Percentiles rank a stretch among this genome's conserved stretches.
Evolutionary conservation across 2,113 vertebrate genomes (phyloP).

Genomic region (Phodopus roborovskii): DNA sequence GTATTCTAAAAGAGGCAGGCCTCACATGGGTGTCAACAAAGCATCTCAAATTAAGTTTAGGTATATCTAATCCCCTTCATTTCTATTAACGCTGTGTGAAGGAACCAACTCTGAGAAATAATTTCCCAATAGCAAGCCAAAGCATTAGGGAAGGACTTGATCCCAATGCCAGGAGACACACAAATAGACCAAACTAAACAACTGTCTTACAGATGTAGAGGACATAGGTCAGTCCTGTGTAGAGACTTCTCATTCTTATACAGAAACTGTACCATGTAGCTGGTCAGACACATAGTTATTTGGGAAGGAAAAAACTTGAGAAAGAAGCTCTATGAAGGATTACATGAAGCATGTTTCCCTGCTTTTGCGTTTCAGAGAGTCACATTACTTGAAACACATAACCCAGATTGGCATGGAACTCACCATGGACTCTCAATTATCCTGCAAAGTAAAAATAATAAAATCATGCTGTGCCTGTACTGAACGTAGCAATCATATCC

Average conservation of each 20-base stretch:
- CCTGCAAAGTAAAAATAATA: neutral
- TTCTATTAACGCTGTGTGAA: neutral
- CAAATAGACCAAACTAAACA: neutral
- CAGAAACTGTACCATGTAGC: neutral
- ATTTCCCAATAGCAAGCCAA: neutral
- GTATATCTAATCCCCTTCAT: neutral
- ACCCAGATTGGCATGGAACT: too few relatives aligned
- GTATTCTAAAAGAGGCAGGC: neutral
- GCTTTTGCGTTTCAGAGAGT: neutral
- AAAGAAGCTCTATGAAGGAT: neutral
- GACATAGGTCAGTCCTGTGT: neutral
- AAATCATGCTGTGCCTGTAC: neutral
- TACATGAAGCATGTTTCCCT: neutral
- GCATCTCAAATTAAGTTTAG: neutral
- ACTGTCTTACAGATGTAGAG: neutral
- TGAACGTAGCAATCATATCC: too few relatives aligned
- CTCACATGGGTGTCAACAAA: neutral
- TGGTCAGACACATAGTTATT: too few relatives aligned
- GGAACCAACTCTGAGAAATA: neutral
- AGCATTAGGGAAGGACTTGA: neutral
- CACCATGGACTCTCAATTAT: neutral
- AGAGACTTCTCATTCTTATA: neutral
- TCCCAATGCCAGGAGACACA: neutral
- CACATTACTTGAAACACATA: too few relatives aligned
- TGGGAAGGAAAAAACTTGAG: neutral